A percentile compares a stretch with the other conserved stretches of the same genome.
These are phyloP conservation scores for Styela plicata DNA, from an alignment of 23 tunicate species.

Conservation along the genomic window DNA sequence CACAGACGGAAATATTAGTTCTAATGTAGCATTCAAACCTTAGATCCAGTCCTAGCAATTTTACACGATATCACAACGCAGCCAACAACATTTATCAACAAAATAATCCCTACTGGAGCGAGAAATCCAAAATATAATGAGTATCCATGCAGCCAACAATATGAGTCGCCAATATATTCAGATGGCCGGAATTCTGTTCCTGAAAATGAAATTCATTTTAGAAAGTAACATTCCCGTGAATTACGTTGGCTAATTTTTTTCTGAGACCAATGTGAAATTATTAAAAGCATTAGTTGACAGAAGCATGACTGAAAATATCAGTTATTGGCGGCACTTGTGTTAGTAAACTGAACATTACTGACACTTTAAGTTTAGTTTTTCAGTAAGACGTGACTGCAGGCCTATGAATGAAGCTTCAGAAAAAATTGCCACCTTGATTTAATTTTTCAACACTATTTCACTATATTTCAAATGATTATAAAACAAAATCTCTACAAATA, in stretches of 20 bases:
- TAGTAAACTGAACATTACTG: background rate
- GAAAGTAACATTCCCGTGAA: background rate
- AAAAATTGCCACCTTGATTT: too few relatives aligned
- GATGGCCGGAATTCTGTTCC: background rate
- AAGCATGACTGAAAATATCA: background rate
- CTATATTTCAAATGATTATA: too few relatives aligned
- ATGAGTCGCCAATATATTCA: background rate
- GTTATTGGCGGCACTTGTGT: background rate
- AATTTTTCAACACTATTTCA: too few relatives aligned
- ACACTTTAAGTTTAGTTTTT: background rate
- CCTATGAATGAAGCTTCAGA: too few relatives aligned
- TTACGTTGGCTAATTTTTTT: background rate
- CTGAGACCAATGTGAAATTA: too few relatives aligned
- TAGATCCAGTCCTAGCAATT: slow-evolving; percentile 27
- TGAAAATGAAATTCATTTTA: background rate
- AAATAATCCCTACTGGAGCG: slow-evolving; percentile 38
- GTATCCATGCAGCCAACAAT: slow-evolving; percentile 57
- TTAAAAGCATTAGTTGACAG: too few relatives aligned
- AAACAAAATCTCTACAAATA: too few relatives aligned
- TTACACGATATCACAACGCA: slow-evolving; percentile 30
- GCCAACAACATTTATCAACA: slow-evolving; percentile 28
- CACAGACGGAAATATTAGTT: too few relatives aligned
- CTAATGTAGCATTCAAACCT: slow-evolving; percentile 45
- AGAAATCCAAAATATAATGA: slow-evolving; percentile 80
- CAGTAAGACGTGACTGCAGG: too few relatives aligned